Base-by-base conservation (phyloP, 1,140 invertebrate genomes). In the Calosoma granatense region DNA sequence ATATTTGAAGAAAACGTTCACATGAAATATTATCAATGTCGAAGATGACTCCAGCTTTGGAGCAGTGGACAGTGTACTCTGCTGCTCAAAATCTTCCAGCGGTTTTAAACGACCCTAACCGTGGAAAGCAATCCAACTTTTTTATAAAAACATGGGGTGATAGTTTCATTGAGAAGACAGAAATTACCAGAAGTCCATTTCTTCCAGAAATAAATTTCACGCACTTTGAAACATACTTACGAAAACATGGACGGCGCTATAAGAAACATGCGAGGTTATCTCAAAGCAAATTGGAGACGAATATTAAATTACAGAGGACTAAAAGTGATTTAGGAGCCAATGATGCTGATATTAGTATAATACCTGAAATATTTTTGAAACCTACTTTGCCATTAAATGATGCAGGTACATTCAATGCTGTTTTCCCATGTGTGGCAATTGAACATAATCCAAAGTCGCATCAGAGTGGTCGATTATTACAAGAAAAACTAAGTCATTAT, bases 91-190 rank as follows among this genome's bases (percentile, higher is more conserved):
- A 98, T 75, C 78, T 99, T 60, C 91, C 96, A 20, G 93, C 95
- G 53, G 92, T 97, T 56, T 78, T 99, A 21, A 97, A 97, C 76
- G 95, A 99, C 77, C 96, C 97, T 0, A 85, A 87, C 52, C 85
- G 86, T 64, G 87, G 90, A 55, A 93, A 92, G 72, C 90, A 90
- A 69, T 85, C 80, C 66, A 92, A 95, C 69, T 94, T 99, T 65
- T 94, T 99, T 66, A 97, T 94, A 1, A 94, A 93, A 72, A 95
- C 93, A 60, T 99, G 97, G 97, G 96, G 97, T 39, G 94, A 97
- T 66, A 81, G 81, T 57, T 98, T 98, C 74, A 81, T 95, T 4
- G 93, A 96, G 59, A 86, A 85, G 63, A 72, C 77, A 20, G 78
- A 84, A 15, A 83, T 97, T 66, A 80, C 84, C 19, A 81, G 83